Conservation (phyloP, 2,888 invertebrate genomes). For the Allygus modestus region DNA sequence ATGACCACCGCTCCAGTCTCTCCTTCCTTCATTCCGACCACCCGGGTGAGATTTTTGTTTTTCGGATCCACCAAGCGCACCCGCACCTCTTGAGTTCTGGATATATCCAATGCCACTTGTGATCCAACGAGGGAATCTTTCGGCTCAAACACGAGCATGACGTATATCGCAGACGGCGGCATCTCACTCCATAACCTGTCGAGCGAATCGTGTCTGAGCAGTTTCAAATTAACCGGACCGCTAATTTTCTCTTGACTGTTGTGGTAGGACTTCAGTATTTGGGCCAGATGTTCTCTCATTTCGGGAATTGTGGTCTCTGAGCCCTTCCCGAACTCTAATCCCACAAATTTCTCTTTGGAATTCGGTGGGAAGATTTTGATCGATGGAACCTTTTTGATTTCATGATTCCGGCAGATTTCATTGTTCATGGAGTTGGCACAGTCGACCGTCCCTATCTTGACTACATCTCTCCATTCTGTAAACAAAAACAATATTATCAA, state of each 20-base stretch:
- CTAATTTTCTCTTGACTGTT: constrained; percentile 15
- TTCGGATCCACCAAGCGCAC: constrained; percentile 74
- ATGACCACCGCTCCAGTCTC: constrained; percentile 36
- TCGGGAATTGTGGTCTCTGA: constrained; percentile 71
- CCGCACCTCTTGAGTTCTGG: constrained; percentile 77
- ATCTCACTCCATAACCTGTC: constrained; percentile 77
- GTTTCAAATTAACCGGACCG: constrained; percentile 79
- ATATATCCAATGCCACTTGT: constrained; percentile 83
- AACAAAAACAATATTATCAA: too few relatives aligned
- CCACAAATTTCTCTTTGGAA: constrained; percentile 81
- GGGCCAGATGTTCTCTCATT: constrained; percentile 78
- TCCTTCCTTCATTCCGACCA: constrained; percentile 37
- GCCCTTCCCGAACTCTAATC: constrained; percentile 76
- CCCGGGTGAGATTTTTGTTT: constrained; percentile 74
- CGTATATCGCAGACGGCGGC: constrained; percentile 76
- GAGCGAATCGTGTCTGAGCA: constrained; percentile 75
- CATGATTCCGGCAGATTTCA: constrained; percentile 91
- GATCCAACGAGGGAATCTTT: constrained; percentile 80
- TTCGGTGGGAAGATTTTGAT: constrained; percentile 87
- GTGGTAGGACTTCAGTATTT: constrained; percentile 76
- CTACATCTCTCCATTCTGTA: constrained; percentile 84
- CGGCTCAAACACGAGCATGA: constrained; percentile 83
- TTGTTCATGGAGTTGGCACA: constrained; percentile 91
- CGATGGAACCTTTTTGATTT: constrained; percentile 93
- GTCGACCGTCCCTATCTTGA: constrained; percentile 89